These are phyloP conservation scores for Drosophila bipectinata DNA, from an alignment of 1,140 invertebrate genomes.

Conservation along the genomic window DNA sequence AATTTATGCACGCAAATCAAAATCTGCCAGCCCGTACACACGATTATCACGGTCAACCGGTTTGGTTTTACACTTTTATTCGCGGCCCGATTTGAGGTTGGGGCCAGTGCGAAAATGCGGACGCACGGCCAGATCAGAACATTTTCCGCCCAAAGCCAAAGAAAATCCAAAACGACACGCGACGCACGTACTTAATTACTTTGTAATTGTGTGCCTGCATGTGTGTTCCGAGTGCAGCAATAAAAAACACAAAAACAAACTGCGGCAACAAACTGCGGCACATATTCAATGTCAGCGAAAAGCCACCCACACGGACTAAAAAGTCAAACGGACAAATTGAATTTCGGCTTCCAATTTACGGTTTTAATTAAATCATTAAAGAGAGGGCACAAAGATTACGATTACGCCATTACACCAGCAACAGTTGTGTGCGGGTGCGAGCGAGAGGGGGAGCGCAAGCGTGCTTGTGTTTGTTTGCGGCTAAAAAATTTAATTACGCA, in stretches of 20 bases:
- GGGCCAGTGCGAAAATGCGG: constrained; percentile 12
- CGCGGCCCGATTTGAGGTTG: constrained; percentile 9
- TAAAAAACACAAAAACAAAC: neutral
- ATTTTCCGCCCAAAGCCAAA: constrained; percentile 32
- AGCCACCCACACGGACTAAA: constrained; percentile 19
- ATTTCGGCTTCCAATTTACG: constrained; percentile 74
- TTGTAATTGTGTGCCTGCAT: constrained; percentile 7
- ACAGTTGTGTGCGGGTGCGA: constrained; percentile 11
- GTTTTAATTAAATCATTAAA: constrained; percentile 79
- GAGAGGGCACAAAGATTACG: constrained; percentile 77
- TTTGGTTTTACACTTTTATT: neutral
- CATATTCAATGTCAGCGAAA: constrained; percentile 20
- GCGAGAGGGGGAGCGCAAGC: constrained; percentile 2
- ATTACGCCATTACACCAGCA: constrained; percentile 68
- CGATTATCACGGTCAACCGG: constrained; percentile 42
- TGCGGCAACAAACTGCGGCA: neutral
- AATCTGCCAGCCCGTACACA: neutral
- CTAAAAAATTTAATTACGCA: constrained; percentile 70
- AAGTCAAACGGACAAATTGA: constrained; percentile 67
- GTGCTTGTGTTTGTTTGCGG: constrained; percentile 9
- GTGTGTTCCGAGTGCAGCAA: constrained; percentile 1
- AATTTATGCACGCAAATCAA: constrained; percentile 22
- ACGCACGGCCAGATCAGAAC: constrained; percentile 19
- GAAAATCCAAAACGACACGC: constrained; percentile 45
- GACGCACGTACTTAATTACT: constrained; percentile 52